Evolutionary conservation across 2,113 vertebrate species (phyloP).

Genomic region (Conger conger): DNA sequence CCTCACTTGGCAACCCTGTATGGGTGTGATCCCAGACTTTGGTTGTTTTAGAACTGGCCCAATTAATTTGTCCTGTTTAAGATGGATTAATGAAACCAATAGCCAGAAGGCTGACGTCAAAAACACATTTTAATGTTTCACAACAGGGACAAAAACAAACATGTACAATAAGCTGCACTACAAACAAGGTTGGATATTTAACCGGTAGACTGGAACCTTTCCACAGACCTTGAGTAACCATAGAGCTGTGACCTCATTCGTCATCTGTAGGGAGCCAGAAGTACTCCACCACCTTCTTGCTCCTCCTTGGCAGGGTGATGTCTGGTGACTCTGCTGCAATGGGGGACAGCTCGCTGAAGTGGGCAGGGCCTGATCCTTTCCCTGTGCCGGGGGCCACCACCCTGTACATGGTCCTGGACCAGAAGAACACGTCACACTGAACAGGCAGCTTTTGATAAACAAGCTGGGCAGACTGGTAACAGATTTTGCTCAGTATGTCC

Average conservation of each 20-base stretch:
- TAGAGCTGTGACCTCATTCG: constrained; percentile 11
- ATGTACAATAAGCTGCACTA: neutral
- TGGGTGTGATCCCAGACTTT: neutral
- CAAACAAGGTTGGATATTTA: neutral
- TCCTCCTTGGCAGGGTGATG: neutral
- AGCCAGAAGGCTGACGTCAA: neutral
- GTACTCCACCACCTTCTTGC: constrained; percentile 53
- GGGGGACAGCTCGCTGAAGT: constrained; percentile 65
- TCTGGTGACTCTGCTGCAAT: constrained; percentile 48
- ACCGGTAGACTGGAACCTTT: neutral
- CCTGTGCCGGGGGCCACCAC: constrained; percentile 53
- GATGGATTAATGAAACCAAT: neutral
- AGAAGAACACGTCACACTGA: neutral
- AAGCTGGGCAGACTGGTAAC: no score
- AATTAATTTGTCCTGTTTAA: neutral
- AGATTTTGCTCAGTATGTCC: no score
- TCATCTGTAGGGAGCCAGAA: constrained; percentile 66
- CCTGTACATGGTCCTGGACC: constrained; percentile 57
- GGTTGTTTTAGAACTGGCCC: neutral
- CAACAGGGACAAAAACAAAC: no score
- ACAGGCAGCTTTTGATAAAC: neutral
- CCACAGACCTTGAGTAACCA: no score
- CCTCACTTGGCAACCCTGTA: no score
- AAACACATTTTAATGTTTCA: neutral
- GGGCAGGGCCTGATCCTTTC: constrained; percentile 45